Conservation (phyloP, 2,888 invertebrate species). For the Cremastinae sp. region DNA sequence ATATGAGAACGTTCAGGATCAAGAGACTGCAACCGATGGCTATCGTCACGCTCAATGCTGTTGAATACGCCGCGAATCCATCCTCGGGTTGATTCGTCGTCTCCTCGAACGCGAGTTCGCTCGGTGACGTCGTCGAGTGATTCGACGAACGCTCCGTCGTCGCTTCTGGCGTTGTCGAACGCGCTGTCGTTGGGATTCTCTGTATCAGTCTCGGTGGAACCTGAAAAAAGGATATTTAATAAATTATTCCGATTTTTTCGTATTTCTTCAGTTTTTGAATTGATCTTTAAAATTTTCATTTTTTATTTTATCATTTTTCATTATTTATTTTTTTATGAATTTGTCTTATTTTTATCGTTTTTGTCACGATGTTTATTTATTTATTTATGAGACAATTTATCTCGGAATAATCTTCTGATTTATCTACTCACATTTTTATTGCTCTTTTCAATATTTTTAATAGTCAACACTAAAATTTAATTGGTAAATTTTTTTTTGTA, state of each 20-base stretch:
- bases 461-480: too few relatives aligned
- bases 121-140: constrained; percentile 71
- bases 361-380: too few relatives aligned
- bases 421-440: too few relatives aligned
- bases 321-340: too few relatives aligned
- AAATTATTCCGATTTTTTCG: too few relatives aligned
- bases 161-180: constrained; percentile 72
- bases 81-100: constrained; percentile 84
- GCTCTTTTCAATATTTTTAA: too few relatives aligned
- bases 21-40: constrained; percentile 96
- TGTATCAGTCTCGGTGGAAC: constrained; percentile 78
- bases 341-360: too few relatives aligned
- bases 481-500: too few relatives aligned
- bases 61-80: constrained; percentile 94
- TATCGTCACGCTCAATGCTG: constrained; percentile 94
- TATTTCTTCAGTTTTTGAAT: not conserved
- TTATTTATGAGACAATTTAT: too few relatives aligned
- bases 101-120: constrained; percentile 75
- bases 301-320: not conserved
- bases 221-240: constrained; percentile 60
- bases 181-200: constrained; percentile 75
- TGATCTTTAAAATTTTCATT: not conserved
- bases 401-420: too few relatives aligned
- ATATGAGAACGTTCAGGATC: constrained; percentile 95
- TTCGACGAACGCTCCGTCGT: constrained; percentile 71